Evolutionary conservation across 2,797 vertebrate genomes (phyloP).

Genomic region (Oryzias sinensis): DNA sequence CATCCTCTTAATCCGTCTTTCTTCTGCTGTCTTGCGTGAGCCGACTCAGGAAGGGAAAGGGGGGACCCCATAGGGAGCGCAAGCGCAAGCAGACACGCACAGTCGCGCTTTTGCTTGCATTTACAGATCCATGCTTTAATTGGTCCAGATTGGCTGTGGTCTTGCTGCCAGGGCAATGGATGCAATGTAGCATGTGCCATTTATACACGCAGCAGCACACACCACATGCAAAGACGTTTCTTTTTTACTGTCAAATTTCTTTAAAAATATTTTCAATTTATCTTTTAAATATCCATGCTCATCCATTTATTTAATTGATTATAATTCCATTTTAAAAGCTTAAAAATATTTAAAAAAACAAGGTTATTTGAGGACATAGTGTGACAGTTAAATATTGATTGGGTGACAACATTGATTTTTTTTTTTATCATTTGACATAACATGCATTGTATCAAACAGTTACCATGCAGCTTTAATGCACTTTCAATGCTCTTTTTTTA

Average conservation of each 20-base stretch:
- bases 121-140: slow-evolving; percentile 60
- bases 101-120: slow-evolving; percentile 20
- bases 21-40: slow-evolving; percentile 29
- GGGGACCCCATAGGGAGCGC: slow-evolving; percentile 20
- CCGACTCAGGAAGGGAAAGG: slow-evolving; percentile 5
- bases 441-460: too few relatives aligned
- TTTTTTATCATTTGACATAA: slow-evolving; percentile 6
- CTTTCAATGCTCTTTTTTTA: too few relatives aligned
- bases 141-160: slow-evolving; percentile 58
- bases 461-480: too few relatives aligned
- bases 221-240: not conserved
- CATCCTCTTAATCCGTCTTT: slow-evolving; percentile 9
- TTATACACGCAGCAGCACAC: slow-evolving; percentile 8
- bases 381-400: slow-evolving; percentile 1
- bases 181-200: slow-evolving; percentile 35
- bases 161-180: slow-evolving; percentile 37
- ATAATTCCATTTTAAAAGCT: slow-evolving; percentile 21
- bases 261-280: too few relatives aligned
- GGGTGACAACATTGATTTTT: slow-evolving; percentile 8
- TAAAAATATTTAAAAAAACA: slow-evolving; percentile 28
- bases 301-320: too few relatives aligned
- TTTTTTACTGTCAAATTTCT: not conserved
- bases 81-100: slow-evolving; percentile 15
- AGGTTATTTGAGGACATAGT: slow-evolving; percentile 10
- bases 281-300: slow-evolving; percentile 14